Conservation (phyloP, 2,113 vertebrate genomes). For the Microcebus ravelobensis region DNA sequence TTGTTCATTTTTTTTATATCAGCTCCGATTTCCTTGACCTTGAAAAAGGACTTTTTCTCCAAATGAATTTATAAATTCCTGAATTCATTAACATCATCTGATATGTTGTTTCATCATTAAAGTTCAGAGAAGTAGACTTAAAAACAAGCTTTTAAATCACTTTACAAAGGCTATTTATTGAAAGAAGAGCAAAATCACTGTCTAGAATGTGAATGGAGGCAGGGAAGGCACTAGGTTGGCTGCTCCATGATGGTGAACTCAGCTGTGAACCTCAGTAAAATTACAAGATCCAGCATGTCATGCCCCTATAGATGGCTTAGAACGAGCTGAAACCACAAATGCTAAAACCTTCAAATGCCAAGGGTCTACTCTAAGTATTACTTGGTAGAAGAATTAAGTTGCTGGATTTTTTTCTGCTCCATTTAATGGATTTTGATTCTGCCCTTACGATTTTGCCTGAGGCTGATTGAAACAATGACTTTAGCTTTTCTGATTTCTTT, state of each 20-base stretch:
- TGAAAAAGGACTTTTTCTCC: neutral
- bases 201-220: neutral
- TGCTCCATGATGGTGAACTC: neutral
- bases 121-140: neutral
- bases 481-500: slow-evolving; percentile 61
- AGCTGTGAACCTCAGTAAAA: neutral
- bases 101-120: neutral
- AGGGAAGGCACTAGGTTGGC: neutral
- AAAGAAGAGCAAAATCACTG: neutral
- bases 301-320: slow-evolving; percentile 9
- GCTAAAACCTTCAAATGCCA: slow-evolving; percentile 53
- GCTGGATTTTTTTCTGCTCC: neutral
- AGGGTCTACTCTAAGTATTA: slow-evolving; percentile 42
- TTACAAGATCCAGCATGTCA: neutral
- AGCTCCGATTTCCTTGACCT: slow-evolving; percentile 4
- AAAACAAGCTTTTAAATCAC: neutral
- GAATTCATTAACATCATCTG: neutral
- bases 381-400: slow-evolving; percentile 54
- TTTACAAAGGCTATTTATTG: neutral
- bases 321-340: slow-evolving; percentile 42
- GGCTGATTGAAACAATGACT: slow-evolving; percentile 56
- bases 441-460: slow-evolving; percentile 51
- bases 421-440: slow-evolving; percentile 64
- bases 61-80: neutral
- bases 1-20: neutral